Evolutionary conservation across 37 sponge, comb jelly and placozoan species (phyloP).

Genomic region (Chondrosia reniformis): DNA sequence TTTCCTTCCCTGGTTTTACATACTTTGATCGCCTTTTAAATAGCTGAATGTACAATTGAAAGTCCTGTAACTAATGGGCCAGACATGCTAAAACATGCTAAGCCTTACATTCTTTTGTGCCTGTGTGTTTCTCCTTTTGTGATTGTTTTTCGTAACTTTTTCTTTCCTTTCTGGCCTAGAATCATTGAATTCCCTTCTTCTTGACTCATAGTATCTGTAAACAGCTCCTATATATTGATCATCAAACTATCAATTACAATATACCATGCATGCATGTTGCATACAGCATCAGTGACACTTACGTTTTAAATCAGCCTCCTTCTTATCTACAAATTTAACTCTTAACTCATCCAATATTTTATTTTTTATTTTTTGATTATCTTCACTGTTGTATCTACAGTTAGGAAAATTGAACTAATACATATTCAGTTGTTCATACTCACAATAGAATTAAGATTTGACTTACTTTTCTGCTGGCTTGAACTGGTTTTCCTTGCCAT

Average conservation of each 20-base stretch:
- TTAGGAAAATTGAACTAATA: too few relatives aligned
- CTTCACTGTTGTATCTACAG: not conserved
- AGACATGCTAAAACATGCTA: too few relatives aligned
- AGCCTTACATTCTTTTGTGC: constrained; percentile 6
- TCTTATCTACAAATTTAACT: not conserved
- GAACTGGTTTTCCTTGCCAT: not conserved
- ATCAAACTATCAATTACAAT: too few relatives aligned
- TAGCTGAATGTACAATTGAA: constrained; percentile 3
- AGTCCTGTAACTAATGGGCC: not conserved
- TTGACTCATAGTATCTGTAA: not conserved
- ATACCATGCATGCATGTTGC: too few relatives aligned
- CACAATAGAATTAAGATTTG: too few relatives aligned
- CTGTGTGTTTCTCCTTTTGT: not conserved
- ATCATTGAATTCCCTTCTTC: constrained; percentile 16
- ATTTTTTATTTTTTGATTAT: not conserved
- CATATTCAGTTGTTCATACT: too few relatives aligned
- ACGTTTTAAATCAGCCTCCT: too few relatives aligned
- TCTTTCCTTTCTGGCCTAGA: not conserved
- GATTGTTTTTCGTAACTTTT: not conserved
- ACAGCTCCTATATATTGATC: constrained; percentile 5
- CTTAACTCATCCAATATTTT: not conserved
- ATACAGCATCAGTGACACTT: too few relatives aligned
- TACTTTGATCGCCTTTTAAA: constrained; percentile 3
- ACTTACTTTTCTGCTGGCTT: constrained; percentile 6
- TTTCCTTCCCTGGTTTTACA: not conserved